Percentiles rank a stretch among this genome's conserved stretches.
Conservation (phyloP, 2,797 vertebrate genomes). For the Dipus sagitta region DNA sequence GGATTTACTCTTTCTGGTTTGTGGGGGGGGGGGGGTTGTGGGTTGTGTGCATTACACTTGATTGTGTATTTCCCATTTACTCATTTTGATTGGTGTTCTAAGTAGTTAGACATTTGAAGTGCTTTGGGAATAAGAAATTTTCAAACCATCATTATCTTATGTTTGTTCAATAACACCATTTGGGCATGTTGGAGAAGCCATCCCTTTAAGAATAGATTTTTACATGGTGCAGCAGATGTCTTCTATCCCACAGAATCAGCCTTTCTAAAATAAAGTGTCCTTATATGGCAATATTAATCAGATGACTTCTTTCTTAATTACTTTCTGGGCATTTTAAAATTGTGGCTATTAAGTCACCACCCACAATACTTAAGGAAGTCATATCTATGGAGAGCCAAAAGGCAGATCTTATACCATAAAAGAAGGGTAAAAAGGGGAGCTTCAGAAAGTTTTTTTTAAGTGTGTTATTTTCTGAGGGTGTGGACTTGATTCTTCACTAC, state of each 20-base stretch:
- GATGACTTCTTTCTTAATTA: constrained; percentile 42
- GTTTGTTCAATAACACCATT: constrained; percentile 59
- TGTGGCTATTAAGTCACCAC: constrained; percentile 22
- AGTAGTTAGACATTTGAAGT: not conserved
- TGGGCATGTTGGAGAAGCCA: constrained; percentile 51
- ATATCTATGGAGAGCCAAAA: not conserved
- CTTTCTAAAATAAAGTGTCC: constrained; percentile 38
- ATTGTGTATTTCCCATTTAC: constrained; percentile 58
- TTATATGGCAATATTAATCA: constrained; percentile 9
- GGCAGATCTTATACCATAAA: not conserved
- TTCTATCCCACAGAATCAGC: constrained; percentile 19
- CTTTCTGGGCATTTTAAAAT: constrained; percentile 19
- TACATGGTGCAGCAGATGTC: constrained; percentile 44
- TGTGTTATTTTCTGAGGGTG: not conserved
- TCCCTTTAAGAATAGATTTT: constrained; percentile 39
- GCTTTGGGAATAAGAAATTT: constrained; percentile 56
- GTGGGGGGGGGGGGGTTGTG: not conserved
- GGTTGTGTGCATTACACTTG: not conserved
- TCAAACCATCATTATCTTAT: constrained; percentile 45
- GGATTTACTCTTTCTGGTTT: constrained; percentile 46
- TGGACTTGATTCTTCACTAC: constrained; percentile 3
- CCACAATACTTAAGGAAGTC: not conserved
- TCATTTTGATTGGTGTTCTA: constrained; percentile 31
- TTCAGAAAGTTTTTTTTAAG: not conserved
- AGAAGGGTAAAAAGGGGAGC: not conserved